Conservation (phyloP, 2,797 vertebrate species). For the Antennarius maculatus region DNA sequence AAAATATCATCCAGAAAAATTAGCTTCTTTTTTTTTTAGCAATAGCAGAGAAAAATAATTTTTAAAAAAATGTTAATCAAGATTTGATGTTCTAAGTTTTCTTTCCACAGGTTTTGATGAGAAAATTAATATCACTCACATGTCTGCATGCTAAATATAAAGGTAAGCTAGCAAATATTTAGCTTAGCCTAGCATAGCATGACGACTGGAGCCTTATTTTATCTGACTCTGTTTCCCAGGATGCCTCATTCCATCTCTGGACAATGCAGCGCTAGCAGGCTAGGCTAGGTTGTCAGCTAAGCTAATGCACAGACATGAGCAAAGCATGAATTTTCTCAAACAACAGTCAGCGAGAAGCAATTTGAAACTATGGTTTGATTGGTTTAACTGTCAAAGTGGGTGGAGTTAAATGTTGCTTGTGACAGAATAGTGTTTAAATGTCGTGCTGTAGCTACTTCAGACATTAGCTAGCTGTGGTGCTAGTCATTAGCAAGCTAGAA, state of each 20-base stretch:
- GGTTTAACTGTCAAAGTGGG: too few species aligned
- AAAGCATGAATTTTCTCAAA: background rate
- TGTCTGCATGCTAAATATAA: background rate
- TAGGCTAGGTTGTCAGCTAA: background rate
- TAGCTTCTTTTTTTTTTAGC: too few species aligned
- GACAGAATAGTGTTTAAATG: too few species aligned
- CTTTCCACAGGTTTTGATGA: background rate
- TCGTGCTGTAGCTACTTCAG: too few species aligned
- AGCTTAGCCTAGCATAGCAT: background rate
- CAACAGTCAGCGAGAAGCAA: background rate
- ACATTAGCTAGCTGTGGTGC: too few species aligned
- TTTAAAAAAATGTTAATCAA: too few species aligned
- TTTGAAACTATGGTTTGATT: background rate
- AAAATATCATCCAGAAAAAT: background rate
- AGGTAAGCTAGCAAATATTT: background rate
- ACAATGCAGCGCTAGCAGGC: background rate
- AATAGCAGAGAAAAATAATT: too few species aligned
- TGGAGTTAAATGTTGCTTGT: too few species aligned
- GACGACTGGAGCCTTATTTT: too few species aligned
- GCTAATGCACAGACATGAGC: background rate
- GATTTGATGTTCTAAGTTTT: too few species aligned
- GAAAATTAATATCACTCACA: background rate
- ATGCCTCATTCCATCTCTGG: background rate
- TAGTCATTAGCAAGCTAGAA: too few species aligned
- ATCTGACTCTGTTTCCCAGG: background rate